Evolutionary conservation across 2,797 vertebrate genomes (phyloP), one percentile per base, ranked within the genome.

Genomic region (Xenentodon cancila): DNA sequence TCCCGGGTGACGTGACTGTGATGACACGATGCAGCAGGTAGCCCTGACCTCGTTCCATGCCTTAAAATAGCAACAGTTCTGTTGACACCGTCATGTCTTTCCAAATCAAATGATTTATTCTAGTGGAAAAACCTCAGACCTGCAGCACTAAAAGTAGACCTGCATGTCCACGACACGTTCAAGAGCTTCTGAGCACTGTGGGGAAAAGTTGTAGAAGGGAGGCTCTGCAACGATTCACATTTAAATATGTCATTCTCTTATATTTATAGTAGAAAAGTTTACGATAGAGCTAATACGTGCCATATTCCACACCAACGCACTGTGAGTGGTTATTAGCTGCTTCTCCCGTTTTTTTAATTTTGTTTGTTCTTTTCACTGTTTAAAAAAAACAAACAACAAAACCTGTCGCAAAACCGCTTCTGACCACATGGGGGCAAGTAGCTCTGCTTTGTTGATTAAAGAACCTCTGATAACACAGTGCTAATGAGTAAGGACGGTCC

Each of bases 231-330:
- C 34, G 11, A 37, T 13, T 37, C 4, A 3, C 12, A 11, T 37
- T 32, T 9, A 18, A 25, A 43, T 51, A 43, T 51, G 17, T n/a
- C 18, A 9, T 27, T 16, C 25, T 51, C 17, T 53, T 56, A 37
- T 13, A 37, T 37, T 37, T 37, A 37, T 13, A 11, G 34, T 37
- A 12, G 9, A 37, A 9, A 37, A 37, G 34, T 37, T 11, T 2
- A 37, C 34, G 12, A 13, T 37, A 37, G 34, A 12, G 9, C 1
- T 37, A 18, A 57, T 7, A 67, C 20, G 77, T 86, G 81, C 86
- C 86, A 90, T 81, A 76, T 61, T 55, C 53, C 62, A 75, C 80
- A 75, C 74, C 73, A 82, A 54, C 13, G 27, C 84, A 84, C 83
- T 85, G 81, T 86, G 82, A 87, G 58, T 60, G 71, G 15, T 61